Evolutionary conservation across 1,140 invertebrate species (phyloP).

Genomic region (Sesamia nonagrioides): DNA sequence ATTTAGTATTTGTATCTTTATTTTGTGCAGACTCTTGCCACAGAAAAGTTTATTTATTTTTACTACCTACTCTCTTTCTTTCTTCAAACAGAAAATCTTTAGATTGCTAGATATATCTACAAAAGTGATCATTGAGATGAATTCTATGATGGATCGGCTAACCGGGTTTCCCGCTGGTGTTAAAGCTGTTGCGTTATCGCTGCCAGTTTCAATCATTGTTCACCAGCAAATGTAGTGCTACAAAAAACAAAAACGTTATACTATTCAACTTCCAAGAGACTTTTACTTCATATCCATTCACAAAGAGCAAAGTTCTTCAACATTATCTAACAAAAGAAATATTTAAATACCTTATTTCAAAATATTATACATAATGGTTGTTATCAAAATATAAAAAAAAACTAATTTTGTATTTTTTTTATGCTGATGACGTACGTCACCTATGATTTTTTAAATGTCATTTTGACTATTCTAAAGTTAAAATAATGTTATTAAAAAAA

Average conservation of each 20-base stretch:
- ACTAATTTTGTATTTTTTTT: conserved; percentile 78
- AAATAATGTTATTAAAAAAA: conserved; percentile 31
- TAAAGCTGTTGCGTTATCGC: conserved; percentile 65
- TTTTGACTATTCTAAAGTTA: conserved; percentile 63
- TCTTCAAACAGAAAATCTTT: not conserved
- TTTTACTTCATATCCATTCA: conserved; percentile 5
- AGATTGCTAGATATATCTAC: not conserved
- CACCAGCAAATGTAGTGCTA: conserved; percentile 68
- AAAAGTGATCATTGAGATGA: conserved; percentile 1
- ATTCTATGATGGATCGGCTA: conserved; percentile 48
- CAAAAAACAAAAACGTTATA: conserved; percentile 41
- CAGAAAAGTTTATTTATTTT: too few species aligned
- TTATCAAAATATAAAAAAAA: conserved; percentile 79
- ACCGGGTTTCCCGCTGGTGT: conserved; percentile 60
- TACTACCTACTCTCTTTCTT: too few species aligned
- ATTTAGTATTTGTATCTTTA: too few species aligned
- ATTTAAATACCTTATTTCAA: conserved; percentile 73
- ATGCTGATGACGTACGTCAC: conserved; percentile 75
- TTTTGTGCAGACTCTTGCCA: too few species aligned
- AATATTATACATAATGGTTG: conserved; percentile 76
- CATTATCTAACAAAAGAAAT: conserved; percentile 20
- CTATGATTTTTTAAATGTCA: conserved; percentile 61
- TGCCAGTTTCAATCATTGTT: conserved; percentile 76
- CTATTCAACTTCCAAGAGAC: not conserved
- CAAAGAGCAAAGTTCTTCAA: not conserved